A percentile compares a stretch with the other conserved stretches of the same genome.
Conservation (phyloP, 1,140 invertebrate species). For the Armadillidium nasatum region DNA sequence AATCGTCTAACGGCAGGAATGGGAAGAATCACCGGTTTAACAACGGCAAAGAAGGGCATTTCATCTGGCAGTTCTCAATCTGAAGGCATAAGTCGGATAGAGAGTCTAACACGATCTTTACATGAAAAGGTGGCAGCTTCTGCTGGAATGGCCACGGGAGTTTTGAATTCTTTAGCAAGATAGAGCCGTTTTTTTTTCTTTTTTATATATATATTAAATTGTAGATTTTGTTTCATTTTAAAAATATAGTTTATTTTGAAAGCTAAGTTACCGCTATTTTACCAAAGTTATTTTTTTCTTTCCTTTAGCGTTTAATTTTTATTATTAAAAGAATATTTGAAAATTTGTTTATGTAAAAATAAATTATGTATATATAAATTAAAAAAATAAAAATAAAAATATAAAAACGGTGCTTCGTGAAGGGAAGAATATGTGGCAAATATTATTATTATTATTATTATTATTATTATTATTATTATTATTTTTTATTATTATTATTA, state of each 20-base stretch:
- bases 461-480: too few relatives aligned
- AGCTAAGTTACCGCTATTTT: not conserved
- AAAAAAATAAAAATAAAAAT: too few relatives aligned
- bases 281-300: not conserved
- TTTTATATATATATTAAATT: not conserved
- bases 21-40: slow-evolving; percentile 18
- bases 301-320: too few relatives aligned
- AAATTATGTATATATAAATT: too few relatives aligned
- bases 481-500: too few relatives aligned
- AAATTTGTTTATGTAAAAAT: too few relatives aligned
- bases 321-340: too few relatives aligned
- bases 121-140: slow-evolving; percentile 37
- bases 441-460: too few relatives aligned
- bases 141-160: slow-evolving; percentile 21
- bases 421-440: too few relatives aligned
- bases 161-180: not conserved
- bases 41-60: slow-evolving; percentile 3
- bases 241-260: not conserved
- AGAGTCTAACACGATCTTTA: slow-evolving; percentile 40
- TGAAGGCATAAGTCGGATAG: slow-evolving; percentile 39
- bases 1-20: slow-evolving; percentile 35
- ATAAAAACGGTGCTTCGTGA: too few relatives aligned
- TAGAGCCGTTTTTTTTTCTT: not conserved
- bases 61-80: slow-evolving; percentile 23
- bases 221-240: not conserved